A percentile compares a stretch with the other conserved stretches of the same genome.
Evolutionary conservation across 1,140 invertebrate species (phyloP).

Genomic region (fruit fly (Drosophila melanogaster)): DNA sequence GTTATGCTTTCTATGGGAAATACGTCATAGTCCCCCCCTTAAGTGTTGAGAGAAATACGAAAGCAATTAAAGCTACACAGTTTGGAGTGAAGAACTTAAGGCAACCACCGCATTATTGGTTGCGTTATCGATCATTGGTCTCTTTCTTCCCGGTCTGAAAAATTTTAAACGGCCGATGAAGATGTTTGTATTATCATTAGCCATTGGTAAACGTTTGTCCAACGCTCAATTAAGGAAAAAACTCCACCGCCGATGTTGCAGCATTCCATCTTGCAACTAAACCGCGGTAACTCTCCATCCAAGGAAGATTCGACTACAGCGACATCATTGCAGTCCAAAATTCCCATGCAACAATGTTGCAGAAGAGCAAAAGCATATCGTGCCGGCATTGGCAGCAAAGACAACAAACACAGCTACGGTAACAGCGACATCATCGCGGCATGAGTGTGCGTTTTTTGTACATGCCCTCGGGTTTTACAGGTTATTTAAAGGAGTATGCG

Average conservation of each 20-base stretch:
- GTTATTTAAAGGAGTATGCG: slow-evolving; percentile 1
- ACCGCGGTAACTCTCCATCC: slow-evolving; percentile 14
- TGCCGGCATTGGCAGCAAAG: slow-evolving; percentile 47
- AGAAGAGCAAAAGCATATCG: slow-evolving; percentile 51
- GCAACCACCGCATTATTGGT: not conserved
- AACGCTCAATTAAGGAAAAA: slow-evolving; percentile 65
- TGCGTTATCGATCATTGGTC: slow-evolving; percentile 5
- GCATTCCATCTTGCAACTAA: slow-evolving; percentile 24
- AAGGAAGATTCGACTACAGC: slow-evolving; percentile 2
- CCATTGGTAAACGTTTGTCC: slow-evolving; percentile 27
- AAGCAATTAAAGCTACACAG: slow-evolving; percentile 67
- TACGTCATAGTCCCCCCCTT: slow-evolving; percentile 64
- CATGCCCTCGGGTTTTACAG: not conserved
- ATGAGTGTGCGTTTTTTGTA: slow-evolving; percentile 51
- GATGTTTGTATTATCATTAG: slow-evolving; percentile 9
- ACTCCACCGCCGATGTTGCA: slow-evolving; percentile 22
- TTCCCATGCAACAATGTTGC: slow-evolving; percentile 81
- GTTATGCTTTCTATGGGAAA: slow-evolving; percentile 70
- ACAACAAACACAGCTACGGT: slow-evolving; percentile 36
- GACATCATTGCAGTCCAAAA: slow-evolving; percentile 16
- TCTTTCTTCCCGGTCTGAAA: not conserved
- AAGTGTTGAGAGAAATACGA: slow-evolving; percentile 65
- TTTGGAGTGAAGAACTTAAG: slow-evolving; percentile 30
- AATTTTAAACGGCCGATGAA: not conserved
- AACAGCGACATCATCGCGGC: slow-evolving; percentile 47